phyloP scores from a whole-genome alignment of 1,140 invertebrate species.

The Brachionus calyciflorus region DNA sequence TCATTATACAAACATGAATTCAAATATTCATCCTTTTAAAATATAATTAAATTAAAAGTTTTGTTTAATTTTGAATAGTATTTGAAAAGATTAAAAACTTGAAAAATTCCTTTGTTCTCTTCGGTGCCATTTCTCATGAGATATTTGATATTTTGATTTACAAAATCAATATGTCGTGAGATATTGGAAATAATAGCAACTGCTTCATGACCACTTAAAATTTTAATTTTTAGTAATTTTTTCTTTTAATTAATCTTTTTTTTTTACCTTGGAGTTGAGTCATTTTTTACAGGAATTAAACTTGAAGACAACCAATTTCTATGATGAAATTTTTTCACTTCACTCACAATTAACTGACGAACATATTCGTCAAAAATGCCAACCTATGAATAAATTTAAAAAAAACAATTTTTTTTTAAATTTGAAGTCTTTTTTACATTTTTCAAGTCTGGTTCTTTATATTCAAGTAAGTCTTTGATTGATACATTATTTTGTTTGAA shows the following conservation, averaged over 20 bases:
- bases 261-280: not conserved
- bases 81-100: not conserved
- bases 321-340: conserved; percentile 7
- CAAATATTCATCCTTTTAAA: conserved; percentile 11
- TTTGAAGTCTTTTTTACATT: not conserved
- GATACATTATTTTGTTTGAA: not conserved
- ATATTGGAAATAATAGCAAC: conserved; percentile 9
- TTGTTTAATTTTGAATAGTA: not conserved
- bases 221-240: not conserved
- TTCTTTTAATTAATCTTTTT: not conserved
- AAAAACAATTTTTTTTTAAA: not conserved
- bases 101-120: not conserved
- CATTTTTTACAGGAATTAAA: conserved; percentile 1
- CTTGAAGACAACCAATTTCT: conserved; percentile 32
- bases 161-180: conserved; percentile 31
- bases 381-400: not conserved
- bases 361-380: conserved; percentile 10
- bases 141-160: conserved; percentile 32
- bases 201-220: conserved; percentile 15
- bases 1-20: not conserved
- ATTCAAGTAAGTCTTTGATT: not conserved
- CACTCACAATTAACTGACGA: not conserved
- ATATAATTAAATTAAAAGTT: not conserved
- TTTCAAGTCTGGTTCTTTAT: not conserved
- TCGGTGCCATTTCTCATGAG: not conserved